Base-by-base conservation (phyloP, 1,140 invertebrate genomes). In the Manduca sexta region DNA sequence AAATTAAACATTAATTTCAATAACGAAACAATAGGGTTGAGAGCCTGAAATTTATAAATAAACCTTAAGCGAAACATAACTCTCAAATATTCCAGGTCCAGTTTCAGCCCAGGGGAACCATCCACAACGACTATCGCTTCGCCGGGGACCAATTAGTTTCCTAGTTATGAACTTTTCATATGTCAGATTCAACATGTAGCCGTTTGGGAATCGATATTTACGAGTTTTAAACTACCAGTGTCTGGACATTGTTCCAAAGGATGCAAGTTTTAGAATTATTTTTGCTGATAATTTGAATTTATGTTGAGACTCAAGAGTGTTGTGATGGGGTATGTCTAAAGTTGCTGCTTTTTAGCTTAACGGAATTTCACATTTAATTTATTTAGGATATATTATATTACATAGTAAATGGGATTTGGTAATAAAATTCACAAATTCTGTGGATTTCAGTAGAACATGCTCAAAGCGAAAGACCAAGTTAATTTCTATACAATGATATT, bases 161-260 rank as follows among this genome's bases (percentile, higher is more conserved):
- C 63, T 56, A 52, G 64, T 63, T 66, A 60, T 60, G 52, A 66
- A 66, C 60, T 63, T 66, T 66, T 62, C 60, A 60, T 44, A 44
- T 44, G 64, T 60, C 60, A 55, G 64, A 60, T 60, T 60, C 50
- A 52, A 52, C 30, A 41, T 18, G 14, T 35, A 33, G 39, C 13
- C 41, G 38, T 39, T 48, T 42, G 52, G 52, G 52, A 60, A 45
- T 49, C 34, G 31, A 53, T 58, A 58, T 53, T 49, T 46, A 52
- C 14, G 11, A 39, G 16, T 31, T 52, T 53, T 50, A 41, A 53
- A 55, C 17, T 49, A 49, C 11, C 29, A 35, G 15, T 12, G 31
- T 40, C 17, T 14, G 17, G 41, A 18, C 26, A 14, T 43, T 15
- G 21, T 43, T 29, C 6, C 14, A 12, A 30, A n/a, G n/a, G 21